Percentiles rank a stretch among this genome's conserved stretches.
These are phyloP conservation scores for Megaceryle torquata DNA, from an alignment of 2,113 vertebrate genomes.

Conservation along the genomic window DNA sequence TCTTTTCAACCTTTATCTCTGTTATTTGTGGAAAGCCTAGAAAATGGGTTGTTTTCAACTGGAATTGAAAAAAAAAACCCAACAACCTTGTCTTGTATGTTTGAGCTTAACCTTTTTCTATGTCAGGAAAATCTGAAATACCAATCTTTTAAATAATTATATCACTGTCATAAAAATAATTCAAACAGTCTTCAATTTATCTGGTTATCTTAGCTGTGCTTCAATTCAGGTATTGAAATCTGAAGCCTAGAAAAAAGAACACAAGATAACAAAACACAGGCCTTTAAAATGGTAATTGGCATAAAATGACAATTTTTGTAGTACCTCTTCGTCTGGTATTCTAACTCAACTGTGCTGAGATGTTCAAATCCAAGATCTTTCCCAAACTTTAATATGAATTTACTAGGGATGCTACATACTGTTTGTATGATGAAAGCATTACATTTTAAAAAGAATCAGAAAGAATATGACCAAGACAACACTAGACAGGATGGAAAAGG, in stretches of 20 bases:
- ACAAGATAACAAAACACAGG: background rate
- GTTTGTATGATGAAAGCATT: background rate
- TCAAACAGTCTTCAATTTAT: constrained; percentile 41
- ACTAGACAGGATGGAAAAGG: background rate
- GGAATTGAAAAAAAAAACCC: constrained; percentile 1
- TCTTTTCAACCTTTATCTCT: constrained; percentile 26
- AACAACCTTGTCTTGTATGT: background rate
- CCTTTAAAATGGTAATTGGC: background rate
- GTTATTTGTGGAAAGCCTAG: constrained; percentile 55
- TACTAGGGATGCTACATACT: background rate
- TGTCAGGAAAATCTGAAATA: constrained; percentile 69
- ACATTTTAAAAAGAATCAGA: background rate
- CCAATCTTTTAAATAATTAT: constrained; percentile 53
- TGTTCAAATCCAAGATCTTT: background rate
- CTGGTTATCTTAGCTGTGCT: constrained; percentile 8
- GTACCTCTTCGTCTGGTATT: rapidly evolving
- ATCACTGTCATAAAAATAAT: constrained; percentile 60
- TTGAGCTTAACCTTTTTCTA: constrained; percentile 50
- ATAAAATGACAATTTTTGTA: background rate
- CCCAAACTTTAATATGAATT: background rate
- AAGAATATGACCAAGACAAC: background rate
- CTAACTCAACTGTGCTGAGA: background rate
- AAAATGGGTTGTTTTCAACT: constrained; percentile 41
- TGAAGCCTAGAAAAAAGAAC: constrained; percentile 1
- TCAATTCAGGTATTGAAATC: constrained; percentile 14